Conservation (phyloP, 2,888 invertebrate genomes). For the Yponomeuta cagnagella region DNA sequence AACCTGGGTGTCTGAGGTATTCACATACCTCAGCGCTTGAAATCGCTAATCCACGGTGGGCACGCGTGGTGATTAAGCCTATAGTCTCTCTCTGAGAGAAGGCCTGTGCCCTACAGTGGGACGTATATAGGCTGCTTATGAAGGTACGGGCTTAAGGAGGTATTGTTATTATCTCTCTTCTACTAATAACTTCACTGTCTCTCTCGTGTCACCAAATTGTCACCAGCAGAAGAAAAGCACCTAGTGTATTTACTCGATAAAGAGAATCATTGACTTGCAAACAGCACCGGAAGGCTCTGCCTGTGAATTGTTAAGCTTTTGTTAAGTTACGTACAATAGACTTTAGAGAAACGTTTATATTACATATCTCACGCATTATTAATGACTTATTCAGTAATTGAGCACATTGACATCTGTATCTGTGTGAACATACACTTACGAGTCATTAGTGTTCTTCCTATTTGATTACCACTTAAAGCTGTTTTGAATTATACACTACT, state of each 20-base stretch:
- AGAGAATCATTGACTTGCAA: conserved; percentile 4
- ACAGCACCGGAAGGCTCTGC: background rate
- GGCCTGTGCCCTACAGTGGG: too few relatives aligned
- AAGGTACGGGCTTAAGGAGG: too few relatives aligned
- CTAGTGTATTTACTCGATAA: background rate
- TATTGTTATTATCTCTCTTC: too few relatives aligned
- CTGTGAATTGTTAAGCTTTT: conserved; percentile 3
- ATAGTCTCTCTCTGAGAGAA: too few relatives aligned
- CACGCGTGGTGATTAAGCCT: too few relatives aligned
- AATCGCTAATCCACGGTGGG: too few relatives aligned
- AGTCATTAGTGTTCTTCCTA: background rate
- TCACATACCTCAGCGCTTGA: too few relatives aligned
- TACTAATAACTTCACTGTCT: too few relatives aligned
- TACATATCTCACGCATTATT: background rate
- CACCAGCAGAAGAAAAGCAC: background rate
- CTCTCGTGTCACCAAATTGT: background rate
- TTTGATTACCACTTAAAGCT: background rate
- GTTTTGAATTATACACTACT: background rate
- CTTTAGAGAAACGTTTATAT: background rate
- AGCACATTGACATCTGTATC: background rate
- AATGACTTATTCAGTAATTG: background rate
- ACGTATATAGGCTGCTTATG: too few relatives aligned
- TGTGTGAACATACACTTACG: background rate
- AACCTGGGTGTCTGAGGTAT: too few relatives aligned
- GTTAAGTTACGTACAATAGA: background rate